These are phyloP conservation scores for Liposcelis brunnea DNA, from an alignment of 2,888 invertebrate genomes.

Conservation along the genomic window DNA sequence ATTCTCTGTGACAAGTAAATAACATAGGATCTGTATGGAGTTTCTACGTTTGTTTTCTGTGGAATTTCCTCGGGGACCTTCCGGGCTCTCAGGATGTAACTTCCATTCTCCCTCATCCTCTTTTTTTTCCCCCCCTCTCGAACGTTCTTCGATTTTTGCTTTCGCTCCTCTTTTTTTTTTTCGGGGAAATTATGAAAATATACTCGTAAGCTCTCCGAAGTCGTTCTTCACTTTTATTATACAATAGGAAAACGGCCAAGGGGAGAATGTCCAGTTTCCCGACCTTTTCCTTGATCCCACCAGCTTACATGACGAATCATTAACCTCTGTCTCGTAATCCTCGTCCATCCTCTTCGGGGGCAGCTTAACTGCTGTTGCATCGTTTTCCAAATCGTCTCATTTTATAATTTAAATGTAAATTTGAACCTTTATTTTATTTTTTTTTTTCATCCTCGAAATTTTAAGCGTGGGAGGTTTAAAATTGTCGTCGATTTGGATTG, in stretches of 20 bases:
- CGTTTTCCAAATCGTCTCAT: too few species aligned
- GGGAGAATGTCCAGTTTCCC: neutral
- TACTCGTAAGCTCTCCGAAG: conserved; percentile 2
- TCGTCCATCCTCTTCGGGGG: conserved; percentile 13
- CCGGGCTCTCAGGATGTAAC: conserved; percentile 14
- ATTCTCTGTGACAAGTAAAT: conserved; percentile 16
- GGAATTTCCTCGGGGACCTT: conserved; percentile 15
- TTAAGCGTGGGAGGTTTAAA: conserved; percentile 9
- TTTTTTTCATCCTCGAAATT: conserved; percentile 11
- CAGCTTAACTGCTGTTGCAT: neutral
- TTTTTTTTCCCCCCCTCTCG: conserved; percentile 2
- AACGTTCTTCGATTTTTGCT: conserved; percentile 8
- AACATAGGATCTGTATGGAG: conserved; percentile 5
- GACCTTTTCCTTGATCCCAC: conserved; percentile 24
- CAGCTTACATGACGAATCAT: conserved; percentile 34
- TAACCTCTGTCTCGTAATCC: conserved; percentile 31
- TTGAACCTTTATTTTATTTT: too few species aligned
- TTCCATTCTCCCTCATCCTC: conserved; percentile 14
- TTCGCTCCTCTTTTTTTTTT: neutral
- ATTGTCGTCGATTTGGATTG: too few species aligned
- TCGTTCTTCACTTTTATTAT: neutral
- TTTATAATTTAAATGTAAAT: too few species aligned
- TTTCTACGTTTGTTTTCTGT: conserved; percentile 12
- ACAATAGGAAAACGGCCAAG: conserved; percentile 7
- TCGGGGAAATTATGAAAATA: neutral